Percentiles rank a stretch among this genome's conserved stretches.
Evolutionary conservation across 2,113 vertebrate species (phyloP).

Genomic region (Climacteris rufus): DNA sequence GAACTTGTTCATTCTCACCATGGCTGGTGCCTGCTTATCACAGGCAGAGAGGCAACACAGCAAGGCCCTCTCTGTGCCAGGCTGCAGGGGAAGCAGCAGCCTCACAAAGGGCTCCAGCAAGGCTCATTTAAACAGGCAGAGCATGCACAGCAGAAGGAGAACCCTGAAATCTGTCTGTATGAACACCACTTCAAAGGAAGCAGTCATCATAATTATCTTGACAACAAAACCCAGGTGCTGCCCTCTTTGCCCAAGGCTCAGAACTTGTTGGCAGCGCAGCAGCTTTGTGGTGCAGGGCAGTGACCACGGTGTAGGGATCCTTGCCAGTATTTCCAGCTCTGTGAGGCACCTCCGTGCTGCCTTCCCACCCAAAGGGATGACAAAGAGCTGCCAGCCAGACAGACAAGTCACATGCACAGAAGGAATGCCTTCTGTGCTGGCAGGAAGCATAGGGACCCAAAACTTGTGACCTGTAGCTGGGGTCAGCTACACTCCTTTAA

Average conservation of each 20-base stretch:
- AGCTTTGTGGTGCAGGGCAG: not conserved
- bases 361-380: not conserved
- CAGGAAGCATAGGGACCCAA: not conserved
- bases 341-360: not conserved
- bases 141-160: not conserved
- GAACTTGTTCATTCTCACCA: not conserved
- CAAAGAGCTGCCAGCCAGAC: not conserved
- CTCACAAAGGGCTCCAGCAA: not conserved
- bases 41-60: not conserved
- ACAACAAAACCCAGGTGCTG: not conserved
- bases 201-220: not conserved
- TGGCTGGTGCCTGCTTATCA: not conserved
- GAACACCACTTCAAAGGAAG: not conserved
- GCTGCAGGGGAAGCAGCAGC: not conserved
- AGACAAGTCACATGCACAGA: fast-evolving
- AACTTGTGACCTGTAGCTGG: not conserved
- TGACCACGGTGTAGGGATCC: fast-evolving
- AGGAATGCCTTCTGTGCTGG: no score
- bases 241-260: not conserved
- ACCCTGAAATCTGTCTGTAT: not conserved
- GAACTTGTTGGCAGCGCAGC: not conserved
- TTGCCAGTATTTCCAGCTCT: not conserved
- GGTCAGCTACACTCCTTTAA: not conserved
- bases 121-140: not conserved
- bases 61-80: not conserved